phyloP scores from a whole-genome alignment of 2,113 vertebrate species.

The Agapornis roseicollis region DNA sequence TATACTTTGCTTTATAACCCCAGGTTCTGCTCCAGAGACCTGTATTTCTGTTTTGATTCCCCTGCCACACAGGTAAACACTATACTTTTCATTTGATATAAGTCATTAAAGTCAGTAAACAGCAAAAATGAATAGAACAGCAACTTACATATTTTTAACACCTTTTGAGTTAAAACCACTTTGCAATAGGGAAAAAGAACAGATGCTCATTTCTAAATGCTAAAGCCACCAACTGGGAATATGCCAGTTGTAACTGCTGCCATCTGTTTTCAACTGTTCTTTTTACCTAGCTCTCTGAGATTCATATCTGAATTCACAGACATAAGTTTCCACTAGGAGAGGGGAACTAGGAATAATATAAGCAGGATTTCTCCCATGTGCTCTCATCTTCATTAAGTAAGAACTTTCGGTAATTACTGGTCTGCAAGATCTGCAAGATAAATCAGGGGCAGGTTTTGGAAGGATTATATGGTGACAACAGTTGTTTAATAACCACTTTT shows the following conservation, averaged over 20 bases:
- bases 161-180: conserved; percentile 75
- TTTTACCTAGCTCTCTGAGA: conserved; percentile 75
- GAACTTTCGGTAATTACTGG: conserved; percentile 6
- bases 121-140: conserved; percentile 77
- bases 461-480: background rate
- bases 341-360: conserved; percentile 12
- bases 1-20: background rate
- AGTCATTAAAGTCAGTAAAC: conserved; percentile 76
- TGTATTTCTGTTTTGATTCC: conserved; percentile 70
- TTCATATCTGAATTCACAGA: conserved; percentile 68
- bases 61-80: conserved; percentile 71
- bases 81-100: conserved; percentile 67
- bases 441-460: conserved; percentile 48
- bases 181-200: conserved; percentile 74
- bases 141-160: conserved; percentile 79
- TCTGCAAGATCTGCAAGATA: background rate
- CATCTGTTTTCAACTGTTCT: conserved; percentile 83
- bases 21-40: conserved; percentile 40
- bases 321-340: background rate
- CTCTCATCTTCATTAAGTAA: conserved; percentile 41
- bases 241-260: conserved; percentile 78
- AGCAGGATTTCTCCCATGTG: conserved; percentile 53
- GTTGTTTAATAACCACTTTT: conserved; percentile 63
- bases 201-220: conserved; percentile 83
- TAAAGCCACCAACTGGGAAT: conserved; percentile 81